Base-by-base conservation (phyloP, 1,140 invertebrate species). In the Brachionus sp. region DNA sequence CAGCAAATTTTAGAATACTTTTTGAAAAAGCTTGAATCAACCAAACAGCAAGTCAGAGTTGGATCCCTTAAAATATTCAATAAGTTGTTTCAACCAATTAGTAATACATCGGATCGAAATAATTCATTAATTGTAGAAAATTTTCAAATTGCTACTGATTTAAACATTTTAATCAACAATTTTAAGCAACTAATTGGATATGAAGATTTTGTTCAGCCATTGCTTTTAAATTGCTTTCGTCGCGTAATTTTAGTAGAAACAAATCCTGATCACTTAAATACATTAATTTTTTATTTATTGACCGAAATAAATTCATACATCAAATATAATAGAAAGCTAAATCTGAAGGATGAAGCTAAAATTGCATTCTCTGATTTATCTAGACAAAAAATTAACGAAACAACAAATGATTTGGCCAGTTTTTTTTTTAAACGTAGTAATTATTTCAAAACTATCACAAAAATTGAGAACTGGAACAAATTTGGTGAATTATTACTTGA, bases 351-450 rank as follows among this genome's bases (percentile, higher is more conserved):
- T 23, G 35, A 50, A 25, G 23, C 9, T 23, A 37, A 19, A 3
- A 50, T 1, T 0, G 1, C n/a, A 62, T 23, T 9, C 4, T 7
- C 23, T 57, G 62, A 75, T 6, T 75, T 39, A 3, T 75, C 9
- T 2, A 75, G 44, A 46, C 9, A 29, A 25, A 29, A 25, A 12
- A 1, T 42, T 23, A 80, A 80, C 23, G 16, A 80, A 62, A 29
- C 9, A 7, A 3, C 16, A 35, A 12, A 37, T 10, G 19, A 80
- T 23, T 10, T 80, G 7, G 50, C 77, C 5, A 16, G 42, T 13
- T 80, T 80, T 25, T 80, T 80, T 80, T 80, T 80, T 16, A 66
- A 80, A 19, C 46, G 77, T 37, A 37, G 42, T 53, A 19, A 39
- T 12, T 80, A 33, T 50, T 10, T 77, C 12, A 64, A 19, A 13